Evolutionary conservation across 2,888 invertebrate genomes (phyloP).

Genomic region (Ectobius pallidus): DNA sequence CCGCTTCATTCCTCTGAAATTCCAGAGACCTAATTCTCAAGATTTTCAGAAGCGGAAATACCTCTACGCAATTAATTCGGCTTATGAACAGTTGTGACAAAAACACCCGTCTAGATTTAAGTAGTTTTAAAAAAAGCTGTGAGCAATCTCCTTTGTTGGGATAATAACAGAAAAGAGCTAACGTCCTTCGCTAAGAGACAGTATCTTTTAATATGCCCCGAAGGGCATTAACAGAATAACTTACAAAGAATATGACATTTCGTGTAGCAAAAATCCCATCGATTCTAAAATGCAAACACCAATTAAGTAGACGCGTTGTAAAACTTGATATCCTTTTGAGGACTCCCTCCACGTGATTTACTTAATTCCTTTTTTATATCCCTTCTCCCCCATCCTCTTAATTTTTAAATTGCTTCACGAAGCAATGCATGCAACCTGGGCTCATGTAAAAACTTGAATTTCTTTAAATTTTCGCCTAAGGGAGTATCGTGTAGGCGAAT

Average conservation of each 20-base stretch:
- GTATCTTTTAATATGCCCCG: not conserved
- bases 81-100: too few species aligned
- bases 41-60: too few species aligned
- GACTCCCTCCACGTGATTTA: not conserved
- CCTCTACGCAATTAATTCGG: too few species aligned
- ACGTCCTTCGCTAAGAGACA: not conserved
- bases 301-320: not conserved
- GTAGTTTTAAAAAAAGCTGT: too few species aligned
- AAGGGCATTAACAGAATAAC: not conserved
- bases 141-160: too few species aligned
- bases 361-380: not conserved
- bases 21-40: too few species aligned
- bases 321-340: not conserved
- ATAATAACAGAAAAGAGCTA: too few species aligned
- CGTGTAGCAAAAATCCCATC: not conserved
- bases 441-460: not conserved
- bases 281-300: not conserved
- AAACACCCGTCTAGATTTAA: too few species aligned
- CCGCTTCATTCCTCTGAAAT: too few species aligned
- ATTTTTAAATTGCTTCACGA: too few species aligned
- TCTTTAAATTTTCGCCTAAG: not conserved
- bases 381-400: too few species aligned
- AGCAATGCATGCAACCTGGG: not conserved
- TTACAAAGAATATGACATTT: not conserved
- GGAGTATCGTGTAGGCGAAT: not conserved